Evolutionary conservation across 30 jellyfish, hydroid and myxozoan genomes (phyloP), one percentile per base, ranked within the genome.

Genomic region (Nemopilema nomurai): DNA sequence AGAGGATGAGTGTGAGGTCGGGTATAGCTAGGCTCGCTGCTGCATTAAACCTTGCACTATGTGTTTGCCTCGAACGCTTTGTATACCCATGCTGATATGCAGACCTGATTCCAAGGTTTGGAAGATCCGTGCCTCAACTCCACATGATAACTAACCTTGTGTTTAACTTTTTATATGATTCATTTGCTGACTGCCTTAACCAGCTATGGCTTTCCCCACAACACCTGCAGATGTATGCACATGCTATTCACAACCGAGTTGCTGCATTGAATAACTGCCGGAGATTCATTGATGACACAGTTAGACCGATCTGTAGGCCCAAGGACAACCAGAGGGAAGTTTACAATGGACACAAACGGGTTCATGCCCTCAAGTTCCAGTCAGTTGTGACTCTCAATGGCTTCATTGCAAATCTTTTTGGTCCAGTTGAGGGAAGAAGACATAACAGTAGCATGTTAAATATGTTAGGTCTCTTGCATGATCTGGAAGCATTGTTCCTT

Each of bases 261-360:
- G 85, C 91, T 22, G 91, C 91, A 23, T 53, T 86, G 22, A 78
- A 67, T 20, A 72, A 32, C 52, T n/a, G n/a, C n/a, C n/a, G n/a
- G n/a, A n/a, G n/a, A 86, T 86, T 86, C 76, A 70, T 86, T 22
- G 95, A 86, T 86, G 92, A 87, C 68, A 86, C 92, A 16, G 95
- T 86, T 23, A 76, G 91, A 66, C 91, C 90, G 18, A 53, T 86
- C 28, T 86, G 86, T 31, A 22, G 95, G 32, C 95, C 91, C 30
- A 53, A 79, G 20, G 52, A 76, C 67, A 49, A 64, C 67, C 95
- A 86, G 53, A 62, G n/a, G n/a, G n/a, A n/a, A n/a, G n/a, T n/a
- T n/a, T n/a, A n/a, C n/a, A n/a, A n/a, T n/a, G n/a, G n/a, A n/a
- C n/a, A n/a, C n/a, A n/a, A n/a, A n/a, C n/a, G n/a, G n/a, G n/a